Evolutionary conservation across 2,113 vertebrate genomes (phyloP).

Genomic region (Kobus ellipsiprymnus): DNA sequence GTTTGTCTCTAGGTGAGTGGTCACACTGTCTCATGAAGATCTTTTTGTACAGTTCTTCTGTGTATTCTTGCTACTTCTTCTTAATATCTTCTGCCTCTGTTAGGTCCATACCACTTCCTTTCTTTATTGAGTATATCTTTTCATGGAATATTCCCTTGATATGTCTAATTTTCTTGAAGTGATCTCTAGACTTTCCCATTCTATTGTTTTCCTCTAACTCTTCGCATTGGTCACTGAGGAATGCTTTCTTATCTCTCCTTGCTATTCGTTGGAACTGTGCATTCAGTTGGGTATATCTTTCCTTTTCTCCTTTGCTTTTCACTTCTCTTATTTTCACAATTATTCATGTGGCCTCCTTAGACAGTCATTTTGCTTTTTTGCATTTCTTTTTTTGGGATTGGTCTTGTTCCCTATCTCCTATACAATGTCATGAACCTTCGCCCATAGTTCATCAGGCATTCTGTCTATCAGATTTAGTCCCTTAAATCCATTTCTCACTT

Average conservation of each 20-base stretch:
- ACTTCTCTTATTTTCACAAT: background rate
- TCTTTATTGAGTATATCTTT: background rate
- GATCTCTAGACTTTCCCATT: background rate
- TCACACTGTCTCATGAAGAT: background rate
- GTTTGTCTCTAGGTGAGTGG: background rate
- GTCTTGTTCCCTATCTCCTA: background rate
- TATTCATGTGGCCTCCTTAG: background rate
- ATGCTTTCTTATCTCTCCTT: background rate
- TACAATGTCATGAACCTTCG: background rate
- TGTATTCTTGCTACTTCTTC: background rate
- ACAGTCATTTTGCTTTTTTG: background rate
- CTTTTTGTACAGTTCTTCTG: background rate
- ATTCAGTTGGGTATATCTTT: background rate
- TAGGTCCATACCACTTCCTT: background rate
- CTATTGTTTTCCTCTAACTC: background rate
- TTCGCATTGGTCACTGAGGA: background rate
- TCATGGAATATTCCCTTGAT: background rate
- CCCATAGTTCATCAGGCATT: background rate
- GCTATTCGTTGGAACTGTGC: background rate
- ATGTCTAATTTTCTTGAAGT: background rate
- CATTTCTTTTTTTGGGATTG: background rate
- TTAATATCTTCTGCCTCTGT: background rate
- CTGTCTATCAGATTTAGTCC: background rate
- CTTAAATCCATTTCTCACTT: background rate
- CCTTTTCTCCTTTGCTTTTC: background rate